Percentiles rank a stretch among this genome's conserved stretches.
phyloP scores from a whole-genome alignment of 2,797 vertebrate genomes.

The Telmatherina bonti region DNA sequence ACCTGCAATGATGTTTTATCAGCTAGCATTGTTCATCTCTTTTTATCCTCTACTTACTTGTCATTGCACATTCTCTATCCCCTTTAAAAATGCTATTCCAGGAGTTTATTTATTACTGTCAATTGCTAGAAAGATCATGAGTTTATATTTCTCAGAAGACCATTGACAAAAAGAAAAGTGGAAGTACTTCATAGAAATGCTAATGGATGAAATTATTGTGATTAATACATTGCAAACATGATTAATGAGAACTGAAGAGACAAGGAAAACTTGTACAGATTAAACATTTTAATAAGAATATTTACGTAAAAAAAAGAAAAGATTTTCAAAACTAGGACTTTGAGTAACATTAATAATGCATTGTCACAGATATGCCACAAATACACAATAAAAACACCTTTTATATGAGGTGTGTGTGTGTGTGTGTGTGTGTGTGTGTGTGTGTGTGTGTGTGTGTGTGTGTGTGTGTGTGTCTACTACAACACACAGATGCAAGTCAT shows the following conservation, averaged over 20 bases:
- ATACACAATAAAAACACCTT: conserved; percentile 79
- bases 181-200: conserved; percentile 5
- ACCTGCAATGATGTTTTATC: background rate
- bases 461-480: conserved; percentile 34
- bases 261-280: conserved; percentile 75
- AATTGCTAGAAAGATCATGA: conserved; percentile 18
- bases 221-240: conserved; percentile 21
- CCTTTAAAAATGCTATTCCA: conserved; percentile 27
- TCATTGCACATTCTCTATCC: conserved; percentile 30
- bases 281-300: conserved; percentile 84
- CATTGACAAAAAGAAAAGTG: conserved; percentile 11
- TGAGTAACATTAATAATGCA: conserved; percentile 84
- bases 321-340: conserved; percentile 81
- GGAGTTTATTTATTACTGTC: conserved; percentile 38
- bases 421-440: conserved; percentile 27
- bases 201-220: conserved; percentile 13
- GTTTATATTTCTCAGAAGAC: background rate
- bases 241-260: conserved; percentile 50
- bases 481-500: conserved; percentile 74
- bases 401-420: conserved; percentile 62
- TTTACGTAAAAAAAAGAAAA: conserved; percentile 75
- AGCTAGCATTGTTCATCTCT: conserved; percentile 1
- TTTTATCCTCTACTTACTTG: conserved; percentile 31
- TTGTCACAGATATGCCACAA: conserved; percentile 81
- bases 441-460: conserved; percentile 24